Base-by-base conservation (phyloP, 2,888 invertebrate genomes). In the Sesia apiformis region DNA sequence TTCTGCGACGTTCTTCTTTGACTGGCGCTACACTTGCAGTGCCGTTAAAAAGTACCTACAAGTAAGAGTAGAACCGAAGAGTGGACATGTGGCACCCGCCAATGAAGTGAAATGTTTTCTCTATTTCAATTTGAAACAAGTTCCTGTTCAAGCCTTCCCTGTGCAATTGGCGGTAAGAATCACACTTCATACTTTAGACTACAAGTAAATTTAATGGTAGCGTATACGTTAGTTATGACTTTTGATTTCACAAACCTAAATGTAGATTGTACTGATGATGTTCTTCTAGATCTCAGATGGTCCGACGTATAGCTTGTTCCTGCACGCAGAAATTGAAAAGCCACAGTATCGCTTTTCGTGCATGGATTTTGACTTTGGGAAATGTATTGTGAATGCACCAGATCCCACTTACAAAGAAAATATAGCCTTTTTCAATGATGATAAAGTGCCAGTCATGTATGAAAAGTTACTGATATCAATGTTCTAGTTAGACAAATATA, bases 301-400 rank as follows among this genome's bases (percentile, higher is more conserved):
- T 0, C 93, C 93, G 3, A 90, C 84, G 4, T 94, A 93, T 67
- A 78, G 70, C 42, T 84, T 94, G 55, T 77, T 83, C 52, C 70
- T 94, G 43, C 84, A 90, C 61, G 92, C 93, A 23, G 84, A 87
- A 50, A 92, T 92, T 49, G 86, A 90, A 60, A 90, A 86, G 59
- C 91, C 92, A 0, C 70, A 78, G 1, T 90, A 92, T 60, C 89
- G 90, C 64, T 94, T 94, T 70, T 93, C 93, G 4, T 93, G 92
- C 66, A 78, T 74, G 63, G 75, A 88, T n/a, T 90, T 90, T 66
- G 88, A 94, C 75, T 94, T 94, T 79, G 93, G 93, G 4, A 90
- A 90, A 58, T 93, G 93, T 67, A 91, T 94, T 60, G 77, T 92
- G 3, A 91, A 92, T 66, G 84, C 88, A 4, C 84, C 85, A 5